Conservation (phyloP, 2,797 vertebrate species). For the Acrossocheilus fasciatus region DNA sequence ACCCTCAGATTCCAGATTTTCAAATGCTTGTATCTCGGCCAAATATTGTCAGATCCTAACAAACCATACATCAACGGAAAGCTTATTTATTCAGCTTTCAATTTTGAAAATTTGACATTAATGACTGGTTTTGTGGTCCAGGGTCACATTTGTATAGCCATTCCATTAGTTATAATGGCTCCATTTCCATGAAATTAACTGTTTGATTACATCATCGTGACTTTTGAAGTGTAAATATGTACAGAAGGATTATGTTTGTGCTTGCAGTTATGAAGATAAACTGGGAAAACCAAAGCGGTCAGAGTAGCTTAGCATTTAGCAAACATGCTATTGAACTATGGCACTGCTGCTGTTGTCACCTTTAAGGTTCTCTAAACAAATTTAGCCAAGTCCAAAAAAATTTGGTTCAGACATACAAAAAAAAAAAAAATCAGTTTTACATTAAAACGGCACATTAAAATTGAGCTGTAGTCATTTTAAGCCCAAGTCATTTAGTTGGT, state of each 20-base stretch:
- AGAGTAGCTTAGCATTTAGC: neutral
- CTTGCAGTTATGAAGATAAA: neutral
- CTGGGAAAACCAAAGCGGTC: neutral
- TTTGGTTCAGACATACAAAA: neutral
- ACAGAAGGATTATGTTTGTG: neutral
- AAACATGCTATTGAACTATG: neutral
- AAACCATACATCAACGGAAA: no score
- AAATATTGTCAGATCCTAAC: no score
- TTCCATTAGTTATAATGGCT: neutral
- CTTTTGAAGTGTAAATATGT: neutral
- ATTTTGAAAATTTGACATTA: no score
- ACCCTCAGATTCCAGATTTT: no score
- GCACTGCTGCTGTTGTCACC: neutral
- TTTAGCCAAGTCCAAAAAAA: neutral
- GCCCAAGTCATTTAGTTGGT: neutral
- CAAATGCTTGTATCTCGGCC: no score
- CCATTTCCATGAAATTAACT: neutral
- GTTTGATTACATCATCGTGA: neutral
- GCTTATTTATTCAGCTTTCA: no score
- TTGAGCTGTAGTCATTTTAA: neutral
- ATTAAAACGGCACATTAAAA: neutral
- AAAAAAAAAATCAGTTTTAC: neutral
- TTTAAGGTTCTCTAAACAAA: neutral
- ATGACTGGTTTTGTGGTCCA: no score
- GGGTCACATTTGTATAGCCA: neutral